phyloP scores from a whole-genome alignment of 2,113 vertebrate genomes.

The Gymnobelideus leadbeateri region DNA sequence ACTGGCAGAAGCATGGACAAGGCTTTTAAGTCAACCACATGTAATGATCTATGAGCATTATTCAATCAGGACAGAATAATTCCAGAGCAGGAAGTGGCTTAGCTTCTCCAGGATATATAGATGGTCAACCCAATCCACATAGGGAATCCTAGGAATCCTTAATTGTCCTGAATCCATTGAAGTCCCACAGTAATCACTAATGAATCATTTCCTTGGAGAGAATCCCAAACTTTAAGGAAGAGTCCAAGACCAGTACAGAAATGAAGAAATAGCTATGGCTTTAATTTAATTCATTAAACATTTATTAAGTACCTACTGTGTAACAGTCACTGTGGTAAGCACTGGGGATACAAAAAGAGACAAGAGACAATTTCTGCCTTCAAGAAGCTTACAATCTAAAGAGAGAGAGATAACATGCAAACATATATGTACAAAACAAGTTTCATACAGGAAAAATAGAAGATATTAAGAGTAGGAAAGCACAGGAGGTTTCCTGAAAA shows the following conservation, averaged over 20 bases:
- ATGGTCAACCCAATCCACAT: neutral
- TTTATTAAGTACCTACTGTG: neutral
- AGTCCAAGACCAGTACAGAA: neutral
- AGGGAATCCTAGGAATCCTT: neutral
- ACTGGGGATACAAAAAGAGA: neutral
- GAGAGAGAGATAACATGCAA: neutral
- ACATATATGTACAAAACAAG: neutral
- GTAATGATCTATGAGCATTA: neutral
- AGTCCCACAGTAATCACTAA: neutral
- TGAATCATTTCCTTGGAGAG: neutral
- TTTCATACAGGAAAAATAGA: neutral
- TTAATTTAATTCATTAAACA: neutral
- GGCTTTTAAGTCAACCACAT: neutral
- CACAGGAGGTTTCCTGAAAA: neutral
- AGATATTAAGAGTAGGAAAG: neutral
- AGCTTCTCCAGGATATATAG: neutral
- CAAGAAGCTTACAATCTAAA: neutral
- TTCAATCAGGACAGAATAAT: neutral
- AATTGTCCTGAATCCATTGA: neutral
- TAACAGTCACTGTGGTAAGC: neutral
- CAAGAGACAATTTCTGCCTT: neutral
- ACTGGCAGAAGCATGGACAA: neutral
- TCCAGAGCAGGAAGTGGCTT: neutral
- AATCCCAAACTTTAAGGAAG: neutral
- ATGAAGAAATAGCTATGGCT: neutral